phyloP scores from a whole-genome alignment of 2,797 vertebrate species.

The Steatocranus sp. region DNA sequence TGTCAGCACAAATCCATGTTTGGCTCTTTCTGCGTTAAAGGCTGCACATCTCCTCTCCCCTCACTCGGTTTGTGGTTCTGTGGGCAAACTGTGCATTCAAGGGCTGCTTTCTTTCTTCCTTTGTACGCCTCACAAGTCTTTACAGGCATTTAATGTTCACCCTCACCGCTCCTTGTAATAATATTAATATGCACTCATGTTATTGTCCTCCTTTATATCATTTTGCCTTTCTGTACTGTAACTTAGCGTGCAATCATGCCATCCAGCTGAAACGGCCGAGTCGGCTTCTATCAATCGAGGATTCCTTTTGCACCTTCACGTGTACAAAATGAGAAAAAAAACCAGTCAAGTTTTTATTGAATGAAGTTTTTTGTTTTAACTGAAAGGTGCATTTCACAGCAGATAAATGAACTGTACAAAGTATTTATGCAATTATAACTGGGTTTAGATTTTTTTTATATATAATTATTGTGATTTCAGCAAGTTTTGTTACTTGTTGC shows the following conservation, averaged over 20 bases:
- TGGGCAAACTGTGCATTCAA: conserved; percentile 73
- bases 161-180: neutral
- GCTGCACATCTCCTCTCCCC: neutral
- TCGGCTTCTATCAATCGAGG: conserved; percentile 76
- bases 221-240: conserved; percentile 72
- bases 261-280: conserved; percentile 72
- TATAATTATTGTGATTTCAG: conserved; percentile 91
- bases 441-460: conserved; percentile 86
- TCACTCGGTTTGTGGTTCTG: conserved; percentile 59
- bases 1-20: neutral
- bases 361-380: conserved; percentile 77
- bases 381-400: conserved; percentile 80
- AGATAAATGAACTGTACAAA: conserved; percentile 92
- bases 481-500: conserved; percentile 99
- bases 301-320: conserved; percentile 85
- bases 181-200: conserved; percentile 49
- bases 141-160: conserved; percentile 9
- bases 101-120: conserved; percentile 60
- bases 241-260: conserved; percentile 77
- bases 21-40: neutral
- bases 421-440: conserved; percentile 98
- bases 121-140: neutral
- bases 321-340: conserved; percentile 75
- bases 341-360: conserved; percentile 68
- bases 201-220: conserved; percentile 28